A percentile compares a stretch with the other conserved stretches of the same genome.
Conservation (phyloP, 2,113 vertebrate genomes). For the Xenus cinereus region DNA sequence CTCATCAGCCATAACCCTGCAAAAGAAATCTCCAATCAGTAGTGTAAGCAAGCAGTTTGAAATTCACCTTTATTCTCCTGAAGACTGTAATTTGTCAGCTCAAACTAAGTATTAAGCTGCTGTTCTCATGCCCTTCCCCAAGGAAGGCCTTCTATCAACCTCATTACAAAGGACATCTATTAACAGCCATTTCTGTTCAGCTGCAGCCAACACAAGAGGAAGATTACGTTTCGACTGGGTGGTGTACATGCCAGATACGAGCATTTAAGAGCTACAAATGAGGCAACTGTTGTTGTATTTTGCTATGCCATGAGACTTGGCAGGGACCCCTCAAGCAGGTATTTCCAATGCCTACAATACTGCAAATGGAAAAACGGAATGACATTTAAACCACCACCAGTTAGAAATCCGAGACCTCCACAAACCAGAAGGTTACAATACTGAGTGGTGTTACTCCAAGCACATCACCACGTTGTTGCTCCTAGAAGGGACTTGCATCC, state of each 20-base stretch:
- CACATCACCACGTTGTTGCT: background rate
- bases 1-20: slow-evolving; percentile 97
- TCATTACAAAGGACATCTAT: background rate
- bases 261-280: background rate
- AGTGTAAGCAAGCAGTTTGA: background rate
- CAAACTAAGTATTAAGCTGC: background rate
- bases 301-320: background rate
- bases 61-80: background rate
- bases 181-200: background rate
- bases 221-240: background rate
- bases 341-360: background rate
- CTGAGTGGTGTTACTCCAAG: background rate
- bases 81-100: background rate
- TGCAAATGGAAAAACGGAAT: background rate
- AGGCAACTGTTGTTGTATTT: background rate
- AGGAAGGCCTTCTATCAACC: background rate
- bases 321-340: background rate
- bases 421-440: background rate
- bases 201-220: background rate
- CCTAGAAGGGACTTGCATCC: background rate
- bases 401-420: background rate
- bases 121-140: background rate
- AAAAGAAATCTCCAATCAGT: background rate
- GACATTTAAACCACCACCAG: background rate
- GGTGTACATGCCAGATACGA: accelerated